phyloP scores from a whole-genome alignment of 2,888 invertebrate genomes.

The Perithous albicinctus region DNA sequence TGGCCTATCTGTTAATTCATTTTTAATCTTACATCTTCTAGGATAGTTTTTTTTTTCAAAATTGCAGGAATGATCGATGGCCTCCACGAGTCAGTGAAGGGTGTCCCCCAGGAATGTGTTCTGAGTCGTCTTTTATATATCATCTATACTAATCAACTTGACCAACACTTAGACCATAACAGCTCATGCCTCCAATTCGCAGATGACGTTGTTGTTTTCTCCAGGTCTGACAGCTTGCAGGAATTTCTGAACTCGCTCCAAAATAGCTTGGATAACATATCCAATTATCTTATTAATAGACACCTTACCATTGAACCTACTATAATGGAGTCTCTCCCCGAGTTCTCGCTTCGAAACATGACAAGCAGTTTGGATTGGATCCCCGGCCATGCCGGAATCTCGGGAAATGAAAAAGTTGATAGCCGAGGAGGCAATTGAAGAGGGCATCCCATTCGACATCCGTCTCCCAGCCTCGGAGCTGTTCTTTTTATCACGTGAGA shows the following conservation, averaged over 20 bases:
- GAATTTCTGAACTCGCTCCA: slow-evolving; percentile 6
- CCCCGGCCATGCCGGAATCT: too few relatives aligned
- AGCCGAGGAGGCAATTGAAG: too few relatives aligned
- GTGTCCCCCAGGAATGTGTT: slow-evolving; percentile 46
- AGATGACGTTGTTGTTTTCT: slow-evolving; percentile 39
- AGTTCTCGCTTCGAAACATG: too few relatives aligned
- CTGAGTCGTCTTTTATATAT: slow-evolving; percentile 40
- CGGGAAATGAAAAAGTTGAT: too few relatives aligned
- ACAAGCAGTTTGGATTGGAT: too few relatives aligned
- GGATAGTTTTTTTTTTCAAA: slow-evolving; percentile 47
- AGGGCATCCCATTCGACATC: too few relatives aligned
- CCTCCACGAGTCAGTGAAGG: slow-evolving; percentile 24
- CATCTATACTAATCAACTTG: slow-evolving; percentile 44
- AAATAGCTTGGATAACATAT: slow-evolving; percentile 6
- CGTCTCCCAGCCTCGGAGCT: too few relatives aligned
- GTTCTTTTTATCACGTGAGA: too few relatives aligned
- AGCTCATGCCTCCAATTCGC: slow-evolving; percentile 50
- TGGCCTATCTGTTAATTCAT: slow-evolving; percentile 46
- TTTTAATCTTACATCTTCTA: slow-evolving; percentile 28
- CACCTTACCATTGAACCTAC: slow-evolving; percentile 42
- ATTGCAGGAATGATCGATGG: slow-evolving; percentile 35
- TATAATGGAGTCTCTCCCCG: slow-evolving; percentile 21
- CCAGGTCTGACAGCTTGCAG: background rate
- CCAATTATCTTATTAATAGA: slow-evolving; percentile 9
- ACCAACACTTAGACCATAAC: background rate